A percentile compares a stretch with the other conserved stretches of the same genome.
Conservation (phyloP, 2,113 vertebrate species). For the Paratilapia polleni region DNA sequence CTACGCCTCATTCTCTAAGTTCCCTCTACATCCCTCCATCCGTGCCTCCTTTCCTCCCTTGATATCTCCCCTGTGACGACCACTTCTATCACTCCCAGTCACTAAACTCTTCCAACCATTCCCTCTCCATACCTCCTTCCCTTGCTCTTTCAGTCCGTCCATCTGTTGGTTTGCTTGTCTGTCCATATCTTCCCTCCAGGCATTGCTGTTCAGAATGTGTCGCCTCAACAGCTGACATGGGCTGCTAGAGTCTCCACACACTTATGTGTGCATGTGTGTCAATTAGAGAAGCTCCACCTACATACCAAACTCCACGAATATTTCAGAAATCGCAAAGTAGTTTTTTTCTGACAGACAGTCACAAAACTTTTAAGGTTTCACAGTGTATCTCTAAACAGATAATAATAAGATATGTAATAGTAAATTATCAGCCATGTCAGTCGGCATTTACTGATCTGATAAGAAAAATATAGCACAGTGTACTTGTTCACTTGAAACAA, state of each 20-base stretch:
- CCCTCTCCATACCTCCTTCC: not conserved
- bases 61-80: conserved; percentile 49
- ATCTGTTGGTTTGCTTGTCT: conserved; percentile 16
- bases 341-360: not conserved
- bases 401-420: not conserved
- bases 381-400: not conserved
- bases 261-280: not conserved
- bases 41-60: conserved; percentile 11
- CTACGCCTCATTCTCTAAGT: conserved; percentile 9
- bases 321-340: not conserved
- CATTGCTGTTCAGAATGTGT: conserved; percentile 45
- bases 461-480: not conserved
- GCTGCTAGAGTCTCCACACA: conserved; percentile 29
- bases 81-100: conserved; percentile 34
- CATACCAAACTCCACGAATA: not conserved
- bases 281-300: not conserved
- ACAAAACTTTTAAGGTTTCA: not conserved
- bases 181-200: conserved; percentile 11
- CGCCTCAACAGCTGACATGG: conserved; percentile 54
- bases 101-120: conserved; percentile 19
- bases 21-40: conserved; percentile 35
- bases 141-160: conserved; percentile 11
- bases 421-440: not conserved
- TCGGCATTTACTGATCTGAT: not conserved
- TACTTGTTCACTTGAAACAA: not conserved